Conservation (phyloP, 2,888 invertebrate species). For the Pollenia griseotomentosa region DNA sequence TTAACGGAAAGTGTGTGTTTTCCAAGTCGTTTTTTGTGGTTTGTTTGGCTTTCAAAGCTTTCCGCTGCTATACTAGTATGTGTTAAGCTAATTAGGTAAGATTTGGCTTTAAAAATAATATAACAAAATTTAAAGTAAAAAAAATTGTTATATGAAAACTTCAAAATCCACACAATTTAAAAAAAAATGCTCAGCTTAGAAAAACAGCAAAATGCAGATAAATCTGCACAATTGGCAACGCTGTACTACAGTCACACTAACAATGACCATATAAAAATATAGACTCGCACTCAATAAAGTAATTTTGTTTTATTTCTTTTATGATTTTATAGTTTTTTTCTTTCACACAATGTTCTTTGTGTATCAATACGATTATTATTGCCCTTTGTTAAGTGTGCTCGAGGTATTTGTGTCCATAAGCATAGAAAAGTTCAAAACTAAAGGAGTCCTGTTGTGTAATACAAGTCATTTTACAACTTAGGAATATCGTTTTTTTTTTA, state of each 20-base stretch:
- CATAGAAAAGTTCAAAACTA: slow-evolving; percentile 46
- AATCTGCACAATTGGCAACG: too few species aligned
- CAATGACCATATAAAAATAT: slow-evolving; percentile 53
- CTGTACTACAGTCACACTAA: background rate
- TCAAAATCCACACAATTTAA: too few species aligned
- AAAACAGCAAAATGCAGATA: too few species aligned
- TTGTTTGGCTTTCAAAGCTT: too few species aligned
- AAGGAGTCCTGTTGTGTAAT: slow-evolving; percentile 33
- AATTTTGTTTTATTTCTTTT: slow-evolving; percentile 49
- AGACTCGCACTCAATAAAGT: slow-evolving; percentile 58
- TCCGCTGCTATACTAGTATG: too few species aligned
- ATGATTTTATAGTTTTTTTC: slow-evolving; percentile 22
- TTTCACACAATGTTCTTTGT: slow-evolving; percentile 48
- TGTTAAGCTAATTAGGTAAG: too few species aligned
- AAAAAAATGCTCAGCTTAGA: too few species aligned
- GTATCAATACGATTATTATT: slow-evolving; percentile 70
- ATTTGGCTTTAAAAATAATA: too few species aligned
- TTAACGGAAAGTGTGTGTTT: too few species aligned
- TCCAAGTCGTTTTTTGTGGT: too few species aligned
- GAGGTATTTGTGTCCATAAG: slow-evolving; percentile 39
- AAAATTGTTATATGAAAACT: too few species aligned
- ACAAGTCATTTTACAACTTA: slow-evolving; percentile 48
- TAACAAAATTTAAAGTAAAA: too few species aligned
- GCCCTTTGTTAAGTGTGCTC: slow-evolving; percentile 57
- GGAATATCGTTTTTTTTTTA: slow-evolving; percentile 9